phyloP scores from a whole-genome alignment of 2,113 vertebrate genomes.

The Amblyornis subalaris region DNA sequence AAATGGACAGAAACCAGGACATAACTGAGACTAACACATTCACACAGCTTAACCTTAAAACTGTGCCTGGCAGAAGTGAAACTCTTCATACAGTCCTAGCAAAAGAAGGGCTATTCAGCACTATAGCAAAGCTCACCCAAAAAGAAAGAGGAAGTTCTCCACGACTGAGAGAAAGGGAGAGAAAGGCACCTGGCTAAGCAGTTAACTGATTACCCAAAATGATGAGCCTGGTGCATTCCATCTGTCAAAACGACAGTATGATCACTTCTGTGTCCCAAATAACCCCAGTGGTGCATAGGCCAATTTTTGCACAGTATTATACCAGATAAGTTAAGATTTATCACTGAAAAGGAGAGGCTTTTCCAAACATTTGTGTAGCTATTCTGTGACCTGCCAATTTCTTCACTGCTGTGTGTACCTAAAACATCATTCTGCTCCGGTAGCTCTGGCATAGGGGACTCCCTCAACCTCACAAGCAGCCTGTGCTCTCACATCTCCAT shows the following conservation, averaged over 20 bases:
- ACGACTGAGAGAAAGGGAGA: not conserved
- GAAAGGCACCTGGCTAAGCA: not conserved
- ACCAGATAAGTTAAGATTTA: not conserved
- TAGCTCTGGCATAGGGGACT: not conserved
- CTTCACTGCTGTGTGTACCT: not conserved
- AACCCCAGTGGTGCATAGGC: not conserved
- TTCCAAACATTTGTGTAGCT: not conserved
- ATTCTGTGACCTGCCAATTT: not conserved
- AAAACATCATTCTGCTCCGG: not conserved
- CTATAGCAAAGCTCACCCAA: not conserved
- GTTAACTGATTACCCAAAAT: not conserved
- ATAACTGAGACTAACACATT: not conserved
- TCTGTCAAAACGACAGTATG: not conserved
- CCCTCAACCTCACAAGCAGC: not conserved
- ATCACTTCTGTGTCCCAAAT: not conserved
- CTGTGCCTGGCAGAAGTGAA: not conserved
- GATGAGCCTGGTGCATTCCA: rapidly evolving
- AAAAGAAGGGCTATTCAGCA: not conserved
- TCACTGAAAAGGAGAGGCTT: not conserved
- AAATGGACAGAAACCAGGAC: not conserved
- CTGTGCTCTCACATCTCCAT: not conserved
- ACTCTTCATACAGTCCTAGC: not conserved
- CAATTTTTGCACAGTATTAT: not conserved
- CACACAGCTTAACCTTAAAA: not conserved
- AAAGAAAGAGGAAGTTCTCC: not conserved